These are phyloP conservation scores for Condylura cristata DNA, from an alignment of 2,113 vertebrate species.

Conservation along the genomic window DNA sequence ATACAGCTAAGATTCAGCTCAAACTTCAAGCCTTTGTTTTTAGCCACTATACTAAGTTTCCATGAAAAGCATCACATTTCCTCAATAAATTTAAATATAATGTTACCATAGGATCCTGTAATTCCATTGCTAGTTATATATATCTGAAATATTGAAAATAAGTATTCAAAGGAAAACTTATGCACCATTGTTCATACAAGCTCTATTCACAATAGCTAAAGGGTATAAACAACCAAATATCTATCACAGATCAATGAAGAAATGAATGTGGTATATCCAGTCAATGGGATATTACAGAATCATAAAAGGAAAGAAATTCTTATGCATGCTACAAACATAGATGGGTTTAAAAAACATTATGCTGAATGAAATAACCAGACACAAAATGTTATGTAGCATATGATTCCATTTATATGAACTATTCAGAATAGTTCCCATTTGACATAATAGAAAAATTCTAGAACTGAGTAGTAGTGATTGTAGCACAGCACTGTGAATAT, in stretches of 20 bases:
- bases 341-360: not conserved
- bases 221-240: not conserved
- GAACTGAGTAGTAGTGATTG: not conserved
- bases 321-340: not conserved
- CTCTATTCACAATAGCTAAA: not conserved
- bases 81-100: conserved; percentile 10
- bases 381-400: not conserved
- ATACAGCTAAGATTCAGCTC: conserved; percentile 31
- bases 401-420: conserved; percentile 14
- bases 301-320: conserved; percentile 19
- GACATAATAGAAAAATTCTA: not conserved
- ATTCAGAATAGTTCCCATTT: not conserved
- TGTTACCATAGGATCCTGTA: not conserved
- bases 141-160: not conserved
- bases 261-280: not conserved
- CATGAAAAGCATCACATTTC: not conserved
- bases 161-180: not conserved
- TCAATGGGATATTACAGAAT: not conserved
- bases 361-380: conserved; percentile 16
- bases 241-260: not conserved
- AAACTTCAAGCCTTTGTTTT: conserved; percentile 20
- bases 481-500: not conserved
- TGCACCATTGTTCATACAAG: not conserved
- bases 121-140: not conserved
- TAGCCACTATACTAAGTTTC: not conserved